Base-by-base conservation (phyloP, 2,888 invertebrate species). In the Andrena flavipes region DNA sequence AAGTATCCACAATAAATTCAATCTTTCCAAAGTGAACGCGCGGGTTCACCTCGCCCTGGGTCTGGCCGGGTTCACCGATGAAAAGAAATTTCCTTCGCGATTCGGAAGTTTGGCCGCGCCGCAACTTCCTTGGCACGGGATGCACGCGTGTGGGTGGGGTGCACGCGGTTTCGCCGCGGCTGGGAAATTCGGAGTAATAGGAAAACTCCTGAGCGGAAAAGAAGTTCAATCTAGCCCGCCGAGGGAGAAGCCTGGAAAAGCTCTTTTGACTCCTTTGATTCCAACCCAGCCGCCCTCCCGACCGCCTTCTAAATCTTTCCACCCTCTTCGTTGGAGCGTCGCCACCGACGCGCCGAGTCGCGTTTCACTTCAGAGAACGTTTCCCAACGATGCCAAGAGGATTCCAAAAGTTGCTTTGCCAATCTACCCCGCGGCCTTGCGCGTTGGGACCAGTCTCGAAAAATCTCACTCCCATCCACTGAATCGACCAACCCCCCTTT, bases 221-320 rank as follows among this genome's bases (percentile, higher is more conserved):
- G 92, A 92, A 93, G 92, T 92, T 92, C 91, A 92, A 93, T 93
- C 92, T 92, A 89, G 89, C 83, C 78, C 81, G 86, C 80, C 74
- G 87, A 79, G 82, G 88, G 88, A 86, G 86, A 84, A 83, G 84
- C 90, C 90, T 88, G 91, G 87, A 89, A 92, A 92, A 92, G 91
- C 90, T 91, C 91, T 92, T 91, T 91, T 89, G 92, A 91, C 91
- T 92, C 92, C 92, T 93, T 93, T 92, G 92, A 93, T 92, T 92
- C 90, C 89, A 87, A 80, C 86, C 82, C 84, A 56, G 71, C 30
- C 73, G 54, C 73, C 77, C 77, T 77, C 78, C n/a, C 30, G 54
- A 71, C 84, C 86, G 74, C 80, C 85, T 80, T 76, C 82, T 71
- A 75, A 85, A 85, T 80, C 69, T 78, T 75, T 70, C 78, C 76